Percentiles rank a stretch among this genome's conserved stretches.
Evolutionary conservation across 2,888 invertebrate species (phyloP).

Genomic region (Thera obeliscata): DNA sequence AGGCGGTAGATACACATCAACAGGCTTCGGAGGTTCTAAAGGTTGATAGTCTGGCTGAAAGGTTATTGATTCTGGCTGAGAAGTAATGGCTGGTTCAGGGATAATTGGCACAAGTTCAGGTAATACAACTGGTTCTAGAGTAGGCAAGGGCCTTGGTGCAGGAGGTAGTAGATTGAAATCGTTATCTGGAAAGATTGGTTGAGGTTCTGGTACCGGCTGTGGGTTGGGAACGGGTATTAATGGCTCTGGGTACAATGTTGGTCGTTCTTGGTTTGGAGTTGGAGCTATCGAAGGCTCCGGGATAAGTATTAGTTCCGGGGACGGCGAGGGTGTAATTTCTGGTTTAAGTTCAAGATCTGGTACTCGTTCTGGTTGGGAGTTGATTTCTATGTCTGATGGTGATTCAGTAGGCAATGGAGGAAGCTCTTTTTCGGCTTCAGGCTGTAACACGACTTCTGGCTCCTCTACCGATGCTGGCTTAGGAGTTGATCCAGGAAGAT

Average conservation of each 20-base stretch:
- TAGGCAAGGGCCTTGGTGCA: not conserved
- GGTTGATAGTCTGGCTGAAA: not conserved
- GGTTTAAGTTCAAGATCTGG: not conserved
- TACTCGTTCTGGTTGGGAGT: constrained; percentile 1
- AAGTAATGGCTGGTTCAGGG: not conserved
- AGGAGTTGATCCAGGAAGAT: not conserved
- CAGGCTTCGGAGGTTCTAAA: not conserved
- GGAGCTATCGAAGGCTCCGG: constrained; percentile 6
- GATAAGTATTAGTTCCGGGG: not conserved
- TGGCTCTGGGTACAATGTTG: not conserved
- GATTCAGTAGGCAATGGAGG: not conserved
- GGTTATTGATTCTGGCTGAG: not conserved
- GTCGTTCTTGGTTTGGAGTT: constrained; percentile 6
- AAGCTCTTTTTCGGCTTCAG: not conserved
- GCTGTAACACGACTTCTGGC: not conserved
- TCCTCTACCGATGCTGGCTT: not conserved
- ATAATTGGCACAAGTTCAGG: constrained; percentile 12
- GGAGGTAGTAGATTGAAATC: not conserved
- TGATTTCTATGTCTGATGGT: constrained; percentile 1
- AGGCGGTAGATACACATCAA: no score
- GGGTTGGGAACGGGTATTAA: no score
- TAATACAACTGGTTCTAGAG: constrained; percentile 6
- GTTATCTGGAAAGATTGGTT: not conserved
- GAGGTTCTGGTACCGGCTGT: no score
- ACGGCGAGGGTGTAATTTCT: not conserved